These are phyloP conservation scores for Avahi laniger DNA, from an alignment of 2,797 vertebrate genomes.

Conservation along the genomic window DNA sequence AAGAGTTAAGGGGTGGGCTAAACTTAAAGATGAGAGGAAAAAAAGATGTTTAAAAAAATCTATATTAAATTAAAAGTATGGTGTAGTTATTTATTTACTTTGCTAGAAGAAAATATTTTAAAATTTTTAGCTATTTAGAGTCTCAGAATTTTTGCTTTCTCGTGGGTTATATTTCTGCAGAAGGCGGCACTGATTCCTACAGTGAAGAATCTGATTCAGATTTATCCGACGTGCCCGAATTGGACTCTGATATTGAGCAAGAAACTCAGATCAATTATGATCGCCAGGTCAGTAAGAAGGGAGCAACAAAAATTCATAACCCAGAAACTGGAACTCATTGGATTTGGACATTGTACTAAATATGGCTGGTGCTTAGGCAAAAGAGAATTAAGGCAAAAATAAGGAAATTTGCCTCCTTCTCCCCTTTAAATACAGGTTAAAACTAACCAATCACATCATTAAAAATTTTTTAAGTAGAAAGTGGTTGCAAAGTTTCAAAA, in stretches of 20 bases:
- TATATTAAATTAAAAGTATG: neutral
- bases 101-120: neutral
- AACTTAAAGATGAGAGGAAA: conserved; percentile 6
- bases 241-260: conserved; percentile 98
- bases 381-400: neutral
- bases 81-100: neutral
- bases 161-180: conserved; percentile 79
- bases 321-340: neutral
- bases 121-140: neutral
- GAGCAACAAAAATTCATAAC: neutral
- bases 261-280: conserved; percentile 97
- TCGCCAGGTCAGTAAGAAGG: conserved; percentile 90
- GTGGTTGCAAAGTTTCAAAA: neutral
- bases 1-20: neutral
- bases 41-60: neutral
- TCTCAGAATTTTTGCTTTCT: neutral
- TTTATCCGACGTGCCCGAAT: conserved; percentile 91
- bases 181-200: conserved; percentile 93
- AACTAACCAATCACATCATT: neutral
- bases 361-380: neutral
- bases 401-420: neutral
- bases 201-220: conserved; percentile 94
- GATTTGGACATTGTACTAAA: neutral
- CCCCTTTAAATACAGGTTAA: conserved; percentile 29
- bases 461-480: neutral